Evolutionary conservation across 1,140 invertebrate genomes (phyloP).

Genomic region (Telenomus remus): DNA sequence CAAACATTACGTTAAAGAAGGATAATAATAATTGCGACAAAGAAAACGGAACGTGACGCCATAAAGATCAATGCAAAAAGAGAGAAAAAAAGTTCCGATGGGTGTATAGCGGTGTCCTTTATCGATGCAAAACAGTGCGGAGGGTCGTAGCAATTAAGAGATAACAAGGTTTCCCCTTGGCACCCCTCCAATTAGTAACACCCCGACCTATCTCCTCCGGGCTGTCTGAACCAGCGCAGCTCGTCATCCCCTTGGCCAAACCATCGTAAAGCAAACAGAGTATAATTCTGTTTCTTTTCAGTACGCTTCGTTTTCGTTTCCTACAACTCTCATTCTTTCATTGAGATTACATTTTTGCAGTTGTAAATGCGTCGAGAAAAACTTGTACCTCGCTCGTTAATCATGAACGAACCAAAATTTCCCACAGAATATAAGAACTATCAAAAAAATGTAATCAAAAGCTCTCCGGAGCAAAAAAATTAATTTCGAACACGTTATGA

Average conservation of each 20-base stretch:
- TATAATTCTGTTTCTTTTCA: slow-evolving; percentile 49
- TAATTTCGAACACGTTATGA: slow-evolving; percentile 2
- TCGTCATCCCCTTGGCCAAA: slow-evolving; percentile 43
- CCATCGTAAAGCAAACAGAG: slow-evolving; percentile 57
- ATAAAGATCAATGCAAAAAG: slow-evolving; percentile 45
- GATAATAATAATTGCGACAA: slow-evolving; percentile 37
- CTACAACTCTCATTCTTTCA: slow-evolving; percentile 8
- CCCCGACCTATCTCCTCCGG: slow-evolving; percentile 58
- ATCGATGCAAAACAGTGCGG: slow-evolving; percentile 74
- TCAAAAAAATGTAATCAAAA: background rate
- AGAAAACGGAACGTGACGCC: slow-evolving; percentile 45
- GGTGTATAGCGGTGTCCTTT: slow-evolving; percentile 59
- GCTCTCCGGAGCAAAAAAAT: background rate
- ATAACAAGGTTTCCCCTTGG: slow-evolving; percentile 74
- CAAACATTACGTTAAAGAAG: slow-evolving; percentile 1
- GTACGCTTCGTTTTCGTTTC: slow-evolving; percentile 19
- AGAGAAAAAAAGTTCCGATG: slow-evolving; percentile 48
- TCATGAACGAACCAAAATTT: too few species aligned
- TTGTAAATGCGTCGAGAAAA: slow-evolving; percentile 3
- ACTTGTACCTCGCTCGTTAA: background rate
- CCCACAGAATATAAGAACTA: too few species aligned
- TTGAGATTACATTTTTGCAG: slow-evolving; percentile 29
- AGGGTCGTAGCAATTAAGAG: slow-evolving; percentile 76
- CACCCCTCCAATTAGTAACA: slow-evolving; percentile 75
- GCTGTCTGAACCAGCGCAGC: slow-evolving; percentile 58